Evolutionary conservation across 2,888 invertebrate species (phyloP).

Genomic region (Parthenolecanium corni): DNA sequence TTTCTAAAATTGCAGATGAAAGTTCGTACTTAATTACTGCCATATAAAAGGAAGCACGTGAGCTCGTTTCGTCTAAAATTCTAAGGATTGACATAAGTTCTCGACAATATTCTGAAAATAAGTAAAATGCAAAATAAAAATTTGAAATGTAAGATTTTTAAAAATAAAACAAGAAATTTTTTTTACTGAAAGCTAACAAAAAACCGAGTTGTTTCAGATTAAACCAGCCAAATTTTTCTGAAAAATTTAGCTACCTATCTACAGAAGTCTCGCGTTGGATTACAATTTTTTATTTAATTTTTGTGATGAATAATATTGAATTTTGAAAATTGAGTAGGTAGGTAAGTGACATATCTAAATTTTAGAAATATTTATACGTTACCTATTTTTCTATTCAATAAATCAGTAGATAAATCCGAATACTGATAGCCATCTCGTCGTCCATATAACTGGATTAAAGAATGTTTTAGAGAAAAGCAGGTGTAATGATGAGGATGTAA

Average conservation of each 20-base stretch:
- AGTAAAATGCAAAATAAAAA: not conserved
- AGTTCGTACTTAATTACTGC: slow-evolving; percentile 67
- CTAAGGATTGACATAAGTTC: slow-evolving; percentile 37
- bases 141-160: too few relatives aligned
- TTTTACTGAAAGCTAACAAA: too few relatives aligned
- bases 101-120: slow-evolving; percentile 38
- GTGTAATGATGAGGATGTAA: slow-evolving; percentile 77
- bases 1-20: slow-evolving; percentile 36
- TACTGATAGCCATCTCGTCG: slow-evolving; percentile 50
- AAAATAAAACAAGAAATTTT: too few relatives aligned
- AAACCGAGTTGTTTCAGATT: too few relatives aligned
- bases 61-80: slow-evolving; percentile 37
- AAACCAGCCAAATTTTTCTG: too few relatives aligned
- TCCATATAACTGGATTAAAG: slow-evolving; percentile 66
- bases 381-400: slow-evolving; percentile 37
- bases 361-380: too few relatives aligned
- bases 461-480: slow-evolving; percentile 67
- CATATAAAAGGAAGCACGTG: slow-evolving; percentile 54
- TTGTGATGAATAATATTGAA: too few relatives aligned
- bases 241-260: too few relatives aligned
- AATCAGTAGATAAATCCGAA: slow-evolving; percentile 46
- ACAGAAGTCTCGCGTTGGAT: too few relatives aligned
- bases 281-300: too few relatives aligned
- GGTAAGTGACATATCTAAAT: too few relatives aligned
- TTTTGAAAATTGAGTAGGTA: too few relatives aligned